phyloP scores from a whole-genome alignment of 2,113 vertebrate genomes.

The Scomber scombrus region DNA sequence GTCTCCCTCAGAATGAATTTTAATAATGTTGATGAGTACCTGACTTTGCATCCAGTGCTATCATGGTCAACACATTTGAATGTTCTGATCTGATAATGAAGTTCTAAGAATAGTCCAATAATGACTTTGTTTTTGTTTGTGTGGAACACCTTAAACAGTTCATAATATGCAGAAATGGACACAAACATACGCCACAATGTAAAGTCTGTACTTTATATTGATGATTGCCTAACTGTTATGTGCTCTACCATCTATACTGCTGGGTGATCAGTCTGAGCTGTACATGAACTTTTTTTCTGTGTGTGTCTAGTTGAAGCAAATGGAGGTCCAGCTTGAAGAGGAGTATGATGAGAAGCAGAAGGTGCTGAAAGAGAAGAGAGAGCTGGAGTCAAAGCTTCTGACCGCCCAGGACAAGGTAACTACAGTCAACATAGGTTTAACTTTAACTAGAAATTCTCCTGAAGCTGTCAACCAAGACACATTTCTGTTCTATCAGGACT shows the following conservation, averaged over 20 bases:
- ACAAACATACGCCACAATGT: too few species aligned
- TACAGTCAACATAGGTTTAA: fast-evolving
- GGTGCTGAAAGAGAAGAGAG: conserved; percentile 93
- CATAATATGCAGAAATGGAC: too few species aligned
- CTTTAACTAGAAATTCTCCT: not conserved
- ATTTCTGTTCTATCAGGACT: not conserved
- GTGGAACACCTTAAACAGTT: too few species aligned
- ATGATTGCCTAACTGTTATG: too few species aligned
- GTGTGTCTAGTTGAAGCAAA: conserved; percentile 90
- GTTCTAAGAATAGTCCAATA: too few species aligned
- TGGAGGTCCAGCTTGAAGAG: conserved; percentile 97
- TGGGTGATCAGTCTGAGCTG: not conserved
- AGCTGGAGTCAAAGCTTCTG: conserved; percentile 92
- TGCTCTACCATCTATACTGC: not conserved
- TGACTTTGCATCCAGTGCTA: too few species aligned
- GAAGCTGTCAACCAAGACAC: not conserved
- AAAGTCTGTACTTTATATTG: too few species aligned
- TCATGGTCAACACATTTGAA: too few species aligned
- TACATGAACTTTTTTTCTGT: conserved; percentile 30
- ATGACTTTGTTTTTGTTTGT: too few species aligned
- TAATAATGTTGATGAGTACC: too few species aligned
- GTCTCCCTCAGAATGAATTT: too few species aligned
- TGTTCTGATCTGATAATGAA: too few species aligned
- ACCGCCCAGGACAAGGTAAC: conserved; percentile 91
- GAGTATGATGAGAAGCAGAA: conserved; percentile 98